These are phyloP conservation scores for Bucorvus abyssinicus DNA, from an alignment of 2,797 vertebrate species.

Conservation along the genomic window DNA sequence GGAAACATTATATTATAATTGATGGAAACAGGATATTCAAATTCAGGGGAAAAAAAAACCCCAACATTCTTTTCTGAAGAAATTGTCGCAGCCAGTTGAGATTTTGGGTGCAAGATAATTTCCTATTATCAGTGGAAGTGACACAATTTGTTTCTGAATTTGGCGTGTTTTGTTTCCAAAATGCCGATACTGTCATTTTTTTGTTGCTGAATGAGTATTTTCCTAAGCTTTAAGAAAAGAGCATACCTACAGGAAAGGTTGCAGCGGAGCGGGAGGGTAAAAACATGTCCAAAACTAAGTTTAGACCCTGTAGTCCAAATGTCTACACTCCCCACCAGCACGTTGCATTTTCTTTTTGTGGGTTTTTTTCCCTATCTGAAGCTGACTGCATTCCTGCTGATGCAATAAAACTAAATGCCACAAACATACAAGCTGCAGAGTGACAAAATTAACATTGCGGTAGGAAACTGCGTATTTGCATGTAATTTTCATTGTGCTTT, in stretches of 20 bases:
- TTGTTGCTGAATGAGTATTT: conserved; percentile 26
- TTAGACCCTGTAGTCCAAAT: background rate
- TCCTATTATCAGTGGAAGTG: background rate
- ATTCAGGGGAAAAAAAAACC: background rate
- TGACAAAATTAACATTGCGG: conserved; percentile 6
- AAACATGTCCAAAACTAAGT: background rate
- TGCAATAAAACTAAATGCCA: conserved; percentile 25
- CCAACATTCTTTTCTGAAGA: background rate
- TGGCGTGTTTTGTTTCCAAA: background rate
- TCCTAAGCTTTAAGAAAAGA: background rate
- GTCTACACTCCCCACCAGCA: background rate
- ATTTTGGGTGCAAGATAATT: conserved; percentile 10
- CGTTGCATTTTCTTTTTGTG: background rate
- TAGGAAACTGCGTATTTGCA: background rate
- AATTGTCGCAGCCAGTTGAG: conserved; percentile 1
- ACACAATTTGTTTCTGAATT: conserved; percentile 26
- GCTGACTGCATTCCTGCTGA: background rate
- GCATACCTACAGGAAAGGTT: background rate
- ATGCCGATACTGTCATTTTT: background rate
- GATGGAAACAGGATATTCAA: conserved; percentile 44
- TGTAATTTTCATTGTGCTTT: background rate
- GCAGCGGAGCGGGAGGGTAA: background rate
- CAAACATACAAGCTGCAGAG: background rate
- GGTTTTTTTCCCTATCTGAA: background rate
- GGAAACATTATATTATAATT: conserved; percentile 49